These are phyloP conservation scores for Harpalus rufipes DNA, from an alignment of 2,888 invertebrate genomes.

Conservation along the genomic window DNA sequence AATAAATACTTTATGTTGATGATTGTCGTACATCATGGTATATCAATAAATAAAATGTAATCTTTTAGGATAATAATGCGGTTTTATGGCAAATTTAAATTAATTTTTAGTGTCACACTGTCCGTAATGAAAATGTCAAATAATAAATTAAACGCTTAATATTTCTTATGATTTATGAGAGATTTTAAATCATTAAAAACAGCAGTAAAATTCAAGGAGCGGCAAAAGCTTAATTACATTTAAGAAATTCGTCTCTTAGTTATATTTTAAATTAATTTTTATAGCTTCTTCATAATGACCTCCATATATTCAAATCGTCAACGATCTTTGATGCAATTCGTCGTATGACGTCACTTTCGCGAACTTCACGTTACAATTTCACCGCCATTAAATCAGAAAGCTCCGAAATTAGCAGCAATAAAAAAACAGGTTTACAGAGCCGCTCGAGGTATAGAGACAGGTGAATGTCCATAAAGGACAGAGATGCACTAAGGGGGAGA, in stretches of 20 bases:
- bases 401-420: slow-evolving; percentile 66
- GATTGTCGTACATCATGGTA: not conserved
- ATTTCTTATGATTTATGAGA: slow-evolving; percentile 11
- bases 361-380: slow-evolving; percentile 65
- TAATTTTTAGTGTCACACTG: not conserved
- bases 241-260: slow-evolving; percentile 31
- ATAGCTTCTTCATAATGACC: slow-evolving; percentile 55
- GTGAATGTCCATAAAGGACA: slow-evolving; percentile 58
- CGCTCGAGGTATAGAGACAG: slow-evolving; percentile 50
- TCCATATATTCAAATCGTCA: slow-evolving; percentile 60
- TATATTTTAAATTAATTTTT: slow-evolving; percentile 61
- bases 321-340: slow-evolving; percentile 52
- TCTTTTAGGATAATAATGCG: not conserved
- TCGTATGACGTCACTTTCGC: slow-evolving; percentile 59
- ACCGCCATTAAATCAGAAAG: slow-evolving; percentile 66
- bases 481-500: slow-evolving; percentile 33
- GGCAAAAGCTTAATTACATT: slow-evolving; percentile 45
- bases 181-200: slow-evolving; percentile 21
- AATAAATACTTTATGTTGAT: too few species aligned
- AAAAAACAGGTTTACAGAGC: slow-evolving; percentile 64
- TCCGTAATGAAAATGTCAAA: slow-evolving; percentile 17
- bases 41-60: not conserved
- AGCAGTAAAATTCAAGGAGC: slow-evolving; percentile 43
- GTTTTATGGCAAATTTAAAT: not conserved
- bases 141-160: slow-evolving; percentile 30